Evolutionary conservation across 2,888 invertebrate genomes (phyloP), one percentile per base, ranked within the genome.

Genomic region (Nomada lathburiana): DNA sequence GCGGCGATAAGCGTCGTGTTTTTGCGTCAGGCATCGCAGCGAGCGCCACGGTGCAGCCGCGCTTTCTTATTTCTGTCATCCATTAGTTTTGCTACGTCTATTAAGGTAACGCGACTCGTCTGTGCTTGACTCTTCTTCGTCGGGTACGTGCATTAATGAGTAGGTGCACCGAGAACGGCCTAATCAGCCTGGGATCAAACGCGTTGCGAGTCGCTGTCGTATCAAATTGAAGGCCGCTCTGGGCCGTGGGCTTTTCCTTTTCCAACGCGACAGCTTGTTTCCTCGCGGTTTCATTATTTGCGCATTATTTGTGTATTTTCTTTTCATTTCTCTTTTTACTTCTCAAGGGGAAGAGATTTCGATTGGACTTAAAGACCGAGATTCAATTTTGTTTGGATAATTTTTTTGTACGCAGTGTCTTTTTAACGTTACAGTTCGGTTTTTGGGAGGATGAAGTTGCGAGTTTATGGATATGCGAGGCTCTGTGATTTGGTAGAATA

Each of bases 1-100:
- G 59, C 83, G 75, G 74, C 74, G 83, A 83, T 83, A 83, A 83
- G 71, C 57, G 11, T 42, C 23, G 52, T 26, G 70, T 77, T 77
- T 83, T 77, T 82, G 67, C 67, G 63, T 20, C 36, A 11, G 52
- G 57, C 52, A 36, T 36, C 64, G 7, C 42, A 18, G 52, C 76
- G 65, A 70, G 29, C 44, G 50, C 69, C 63, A 29, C 68, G 68
- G 69, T 64, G 53, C 20, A 59, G 20, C 47, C 64, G 71, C 74
- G 78, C 84, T 85, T 85, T 85, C 84, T 84, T 81, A 85, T 75
- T 82, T 72, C 84, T 71, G 84, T 82, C 84, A 82, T 82, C 82
- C 84, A 85, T 85, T 84, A 84, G 78, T 82, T 84, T 82, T 75
- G 84, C 84, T 60, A 78, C 69, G 84, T 85, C 84, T 82, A 84